Evolutionary conservation across 64 coral and sea anemone species (phyloP).

Genomic region (Stichodactyla mertensii): DNA sequence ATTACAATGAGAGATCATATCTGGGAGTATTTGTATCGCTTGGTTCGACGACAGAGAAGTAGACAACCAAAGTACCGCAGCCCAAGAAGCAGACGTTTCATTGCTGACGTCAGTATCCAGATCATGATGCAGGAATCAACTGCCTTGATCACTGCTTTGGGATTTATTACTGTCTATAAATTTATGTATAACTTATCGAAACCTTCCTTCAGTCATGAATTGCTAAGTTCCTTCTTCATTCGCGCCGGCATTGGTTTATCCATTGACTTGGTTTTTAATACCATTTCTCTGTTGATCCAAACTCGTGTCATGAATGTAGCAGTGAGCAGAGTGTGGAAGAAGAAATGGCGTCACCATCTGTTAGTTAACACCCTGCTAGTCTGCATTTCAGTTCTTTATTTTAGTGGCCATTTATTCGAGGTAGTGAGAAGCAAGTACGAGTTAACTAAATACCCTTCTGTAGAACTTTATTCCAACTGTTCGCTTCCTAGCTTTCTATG

Average conservation of each 20-base stretch:
- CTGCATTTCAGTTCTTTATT: background rate
- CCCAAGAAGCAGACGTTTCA: conserved; percentile 62
- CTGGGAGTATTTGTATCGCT: too few species aligned
- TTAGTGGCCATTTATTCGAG: background rate
- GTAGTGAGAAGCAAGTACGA: background rate
- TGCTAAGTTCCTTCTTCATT: conserved; percentile 25
- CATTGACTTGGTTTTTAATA: conserved; percentile 56
- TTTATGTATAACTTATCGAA: conserved; percentile 43
- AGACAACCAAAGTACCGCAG: conserved; percentile 21
- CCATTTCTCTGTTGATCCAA: conserved; percentile 51
- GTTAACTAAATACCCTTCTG: background rate
- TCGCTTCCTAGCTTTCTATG: background rate
- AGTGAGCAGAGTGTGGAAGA: conserved; percentile 12
- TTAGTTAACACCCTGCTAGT: conserved; percentile 2
- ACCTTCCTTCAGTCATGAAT: conserved; percentile 11
- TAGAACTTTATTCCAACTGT: background rate
- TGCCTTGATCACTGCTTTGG: conserved; percentile 51
- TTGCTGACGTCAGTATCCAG: conserved; percentile 74
- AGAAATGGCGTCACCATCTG: conserved; percentile 44
- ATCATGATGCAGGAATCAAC: conserved; percentile 69
- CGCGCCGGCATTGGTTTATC: conserved; percentile 18
- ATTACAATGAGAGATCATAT: too few species aligned
- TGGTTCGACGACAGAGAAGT: conserved; percentile 5
- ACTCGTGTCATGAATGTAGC: conserved; percentile 38
- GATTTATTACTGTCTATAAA: conserved; percentile 48